Conservation (phyloP, 2,797 vertebrate species). For the Sitta carolinensis region DNA sequence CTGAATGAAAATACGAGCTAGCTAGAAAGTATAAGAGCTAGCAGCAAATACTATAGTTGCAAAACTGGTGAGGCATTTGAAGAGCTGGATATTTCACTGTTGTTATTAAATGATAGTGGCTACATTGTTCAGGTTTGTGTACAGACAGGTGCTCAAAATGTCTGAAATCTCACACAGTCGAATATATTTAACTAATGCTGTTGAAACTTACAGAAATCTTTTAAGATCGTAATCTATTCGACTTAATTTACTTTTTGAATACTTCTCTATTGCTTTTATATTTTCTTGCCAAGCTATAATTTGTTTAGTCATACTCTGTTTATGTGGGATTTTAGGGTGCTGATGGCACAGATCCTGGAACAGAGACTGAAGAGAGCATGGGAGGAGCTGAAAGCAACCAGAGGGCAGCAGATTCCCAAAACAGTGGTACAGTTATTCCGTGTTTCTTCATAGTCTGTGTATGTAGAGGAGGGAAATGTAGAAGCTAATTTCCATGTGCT, state of each 20-base stretch:
- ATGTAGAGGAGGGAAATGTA: not conserved
- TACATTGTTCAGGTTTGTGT: not conserved
- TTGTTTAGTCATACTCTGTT: not conserved
- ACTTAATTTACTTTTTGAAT: not conserved
- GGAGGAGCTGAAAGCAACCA: constrained; percentile 90
- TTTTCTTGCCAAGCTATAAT: not conserved
- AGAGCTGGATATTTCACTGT: not conserved
- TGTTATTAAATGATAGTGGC: not conserved
- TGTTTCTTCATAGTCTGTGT: not conserved
- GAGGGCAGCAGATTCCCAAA: constrained; percentile 90
- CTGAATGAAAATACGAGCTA: not conserved
- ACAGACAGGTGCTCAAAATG: not conserved
- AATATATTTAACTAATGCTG: not conserved
- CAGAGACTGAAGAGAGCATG: constrained; percentile 95
- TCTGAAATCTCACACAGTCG: not conserved
- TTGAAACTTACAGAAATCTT: not conserved
- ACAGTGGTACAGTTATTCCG: constrained; percentile 80
- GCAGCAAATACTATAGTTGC: not conserved
- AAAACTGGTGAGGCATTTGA: not conserved
- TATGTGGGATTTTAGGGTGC: constrained; percentile 79
- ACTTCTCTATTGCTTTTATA: not conserved
- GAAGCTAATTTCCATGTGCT: not conserved
- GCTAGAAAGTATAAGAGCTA: not conserved
- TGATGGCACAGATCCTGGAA: constrained; percentile 91
- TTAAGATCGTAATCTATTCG: not conserved